Evolutionary conservation across 2,888 invertebrate genomes (phyloP), one percentile per base, ranked within the genome.

Genomic region (Suillia variegata): DNA sequence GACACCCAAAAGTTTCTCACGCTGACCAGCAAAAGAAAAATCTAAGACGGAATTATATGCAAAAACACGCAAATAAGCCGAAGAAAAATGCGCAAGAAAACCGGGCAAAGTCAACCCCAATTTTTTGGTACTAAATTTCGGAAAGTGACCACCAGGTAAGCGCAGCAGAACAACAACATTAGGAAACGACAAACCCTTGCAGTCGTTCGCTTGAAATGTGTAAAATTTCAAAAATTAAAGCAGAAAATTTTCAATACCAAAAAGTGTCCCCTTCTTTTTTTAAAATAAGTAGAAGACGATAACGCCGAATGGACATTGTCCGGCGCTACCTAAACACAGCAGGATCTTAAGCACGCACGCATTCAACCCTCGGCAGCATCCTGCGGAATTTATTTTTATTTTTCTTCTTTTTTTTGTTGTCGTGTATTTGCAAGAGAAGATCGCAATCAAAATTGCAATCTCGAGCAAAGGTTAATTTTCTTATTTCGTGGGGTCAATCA

Each of bases 211-310:
- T 49, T 62, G 64, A 66, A 59, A 56, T 67, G 67, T 57, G 63
- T 56, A 66, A 59, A 66, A 71, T 67, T 73, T 67, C 52, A 51
- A 60, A 71, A 69, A 74, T 73, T 71, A 65, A 64, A 64, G 72
- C 70, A 71, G 71, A 74, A 73, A 74, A 74, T 72, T 71, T 57
- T 57, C 38, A 56, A 67, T 65, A n/a, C n/a, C n/a, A n/a, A n/a
- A n/a, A n/a, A n/a, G n/a, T n/a, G n/a, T n/a, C n/a, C n/a, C n/a
- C n/a, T n/a, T n/a, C n/a, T n/a, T n/a, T n/a, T n/a, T n/a, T n/a
- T n/a, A n/a, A n/a, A n/a, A n/a, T n/a, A n/a, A n/a, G n/a, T n/a
- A n/a, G n/a, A n/a, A n/a, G n/a, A n/a, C n/a, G n/a, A n/a, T n/a
- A n/a, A n/a, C n/a, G n/a, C n/a, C n/a, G 15, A 22, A 45, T 55